Conservation (phyloP, 2,888 invertebrate species). For the Linyphia triangularis region DNA sequence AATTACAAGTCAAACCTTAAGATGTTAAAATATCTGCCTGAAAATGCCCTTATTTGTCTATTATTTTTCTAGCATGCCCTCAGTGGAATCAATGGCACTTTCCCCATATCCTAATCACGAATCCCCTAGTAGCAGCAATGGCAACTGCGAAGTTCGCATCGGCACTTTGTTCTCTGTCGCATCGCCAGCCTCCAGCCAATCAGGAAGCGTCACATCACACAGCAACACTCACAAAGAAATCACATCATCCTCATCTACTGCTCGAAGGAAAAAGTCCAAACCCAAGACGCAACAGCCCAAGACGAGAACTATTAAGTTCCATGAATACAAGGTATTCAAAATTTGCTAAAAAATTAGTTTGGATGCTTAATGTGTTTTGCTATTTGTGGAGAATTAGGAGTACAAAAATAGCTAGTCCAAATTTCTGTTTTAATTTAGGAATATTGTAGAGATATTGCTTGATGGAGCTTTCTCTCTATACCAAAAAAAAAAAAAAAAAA, state of each 20-base stretch:
- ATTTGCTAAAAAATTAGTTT: too few relatives aligned
- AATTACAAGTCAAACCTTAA: too few relatives aligned
- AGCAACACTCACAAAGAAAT: slow-evolving; percentile 62
- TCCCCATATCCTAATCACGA: slow-evolving; percentile 68
- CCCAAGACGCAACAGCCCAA: slow-evolving; percentile 90
- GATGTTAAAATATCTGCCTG: too few relatives aligned
- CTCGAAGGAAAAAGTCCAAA: slow-evolving; percentile 86
- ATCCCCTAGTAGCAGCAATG: slow-evolving; percentile 52
- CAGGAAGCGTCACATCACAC: slow-evolving; percentile 20
- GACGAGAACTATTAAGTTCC: slow-evolving; percentile 95
- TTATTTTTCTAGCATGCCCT: slow-evolving; percentile 56
- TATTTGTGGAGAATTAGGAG: too few relatives aligned
- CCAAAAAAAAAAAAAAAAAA: too few relatives aligned
- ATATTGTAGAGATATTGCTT: too few relatives aligned
- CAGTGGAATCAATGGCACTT: slow-evolving; percentile 62
- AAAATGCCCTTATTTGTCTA: background rate
- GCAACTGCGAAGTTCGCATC: slow-evolving; percentile 29
- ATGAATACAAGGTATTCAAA: slow-evolving; percentile 91
- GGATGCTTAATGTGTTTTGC: too few relatives aligned
- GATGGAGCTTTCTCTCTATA: too few relatives aligned
- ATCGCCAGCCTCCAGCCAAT: slow-evolving; percentile 58
- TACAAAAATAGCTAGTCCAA: too few relatives aligned
- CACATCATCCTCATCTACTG: slow-evolving; percentile 45
- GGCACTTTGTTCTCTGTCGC: slow-evolving; percentile 21
- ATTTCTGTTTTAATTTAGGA: too few relatives aligned